Evolutionary conservation across 2,797 vertebrate species (phyloP).

Genomic region (Esox masquinongy): DNA sequence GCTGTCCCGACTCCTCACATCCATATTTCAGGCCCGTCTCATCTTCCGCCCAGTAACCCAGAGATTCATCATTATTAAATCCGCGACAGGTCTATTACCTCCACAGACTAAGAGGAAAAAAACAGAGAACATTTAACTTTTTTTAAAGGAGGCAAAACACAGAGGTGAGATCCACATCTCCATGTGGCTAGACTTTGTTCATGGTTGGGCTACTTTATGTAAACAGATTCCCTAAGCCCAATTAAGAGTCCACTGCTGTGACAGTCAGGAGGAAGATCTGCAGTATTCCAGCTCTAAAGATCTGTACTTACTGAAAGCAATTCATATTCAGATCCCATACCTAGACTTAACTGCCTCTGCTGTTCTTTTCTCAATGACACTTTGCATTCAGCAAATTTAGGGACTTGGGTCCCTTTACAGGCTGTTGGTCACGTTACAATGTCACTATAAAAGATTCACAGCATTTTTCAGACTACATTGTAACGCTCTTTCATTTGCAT

Average conservation of each 20-base stretch:
- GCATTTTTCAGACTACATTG: no score
- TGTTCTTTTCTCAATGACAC: no score
- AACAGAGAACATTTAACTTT: neutral
- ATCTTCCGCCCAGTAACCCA: conserved; percentile 51
- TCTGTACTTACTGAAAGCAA: no score
- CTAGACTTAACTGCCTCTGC: no score
- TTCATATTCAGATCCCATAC: no score
- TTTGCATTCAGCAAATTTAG: no score
- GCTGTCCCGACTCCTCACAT: conserved; percentile 35
- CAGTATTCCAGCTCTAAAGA: neutral
- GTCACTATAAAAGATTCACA: no score
- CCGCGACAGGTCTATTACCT: conserved; percentile 78
- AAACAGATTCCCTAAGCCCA: neutral
- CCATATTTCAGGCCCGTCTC: conserved; percentile 58
- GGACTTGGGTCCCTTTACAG: no score
- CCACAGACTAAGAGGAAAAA: conserved; percentile 39
- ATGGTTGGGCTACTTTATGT: neutral
- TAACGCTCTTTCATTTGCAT: no score
- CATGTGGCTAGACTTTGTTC: neutral
- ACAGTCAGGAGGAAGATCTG: neutral
- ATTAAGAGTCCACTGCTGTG: neutral
- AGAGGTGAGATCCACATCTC: neutral
- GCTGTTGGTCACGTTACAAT: no score
- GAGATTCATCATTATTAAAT: conserved; percentile 78
- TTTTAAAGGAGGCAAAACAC: neutral